Percentiles rank a stretch among this genome's conserved stretches.
Conservation (phyloP, 2,113 vertebrate species). For the Oncorhynchus keta region DNA sequence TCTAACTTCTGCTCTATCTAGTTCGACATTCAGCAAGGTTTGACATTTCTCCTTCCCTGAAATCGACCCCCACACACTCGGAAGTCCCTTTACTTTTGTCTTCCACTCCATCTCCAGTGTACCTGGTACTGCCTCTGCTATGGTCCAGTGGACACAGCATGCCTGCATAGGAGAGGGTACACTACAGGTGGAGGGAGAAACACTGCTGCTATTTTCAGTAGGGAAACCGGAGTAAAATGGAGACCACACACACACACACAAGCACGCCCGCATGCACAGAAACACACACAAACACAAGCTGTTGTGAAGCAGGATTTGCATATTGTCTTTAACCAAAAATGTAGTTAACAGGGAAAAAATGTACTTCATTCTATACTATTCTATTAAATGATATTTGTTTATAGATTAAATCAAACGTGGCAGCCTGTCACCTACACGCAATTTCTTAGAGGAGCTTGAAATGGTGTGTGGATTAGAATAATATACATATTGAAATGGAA, state of each 20-base stretch:
- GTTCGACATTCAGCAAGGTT: not conserved
- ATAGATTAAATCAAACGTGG: not conserved
- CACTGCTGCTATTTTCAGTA: not conserved
- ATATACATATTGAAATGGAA: not conserved
- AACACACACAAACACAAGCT: not conserved
- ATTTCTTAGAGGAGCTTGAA: not conserved
- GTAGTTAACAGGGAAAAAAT: too few relatives aligned
- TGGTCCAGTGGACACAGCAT: not conserved
- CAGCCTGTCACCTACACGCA: too few relatives aligned
- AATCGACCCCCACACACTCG: not conserved
- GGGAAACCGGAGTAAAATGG: not conserved
- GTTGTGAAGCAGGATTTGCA: too few relatives aligned
- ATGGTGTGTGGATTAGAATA: not conserved
- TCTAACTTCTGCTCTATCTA: not conserved
- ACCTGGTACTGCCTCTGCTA: not conserved
- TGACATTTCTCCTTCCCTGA: not conserved
- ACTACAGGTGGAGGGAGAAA: too few relatives aligned
- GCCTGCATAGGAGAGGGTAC: not conserved
- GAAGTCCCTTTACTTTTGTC: too few relatives aligned
- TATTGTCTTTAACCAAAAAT: too few relatives aligned
- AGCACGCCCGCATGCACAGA: not conserved
- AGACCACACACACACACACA: not conserved
- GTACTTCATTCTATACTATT: too few relatives aligned
- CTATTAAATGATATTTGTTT: too few relatives aligned
- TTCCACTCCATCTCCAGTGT: not conserved